Conservation (phyloP, 2,888 invertebrate genomes). For the Zele albiditarsus region DNA sequence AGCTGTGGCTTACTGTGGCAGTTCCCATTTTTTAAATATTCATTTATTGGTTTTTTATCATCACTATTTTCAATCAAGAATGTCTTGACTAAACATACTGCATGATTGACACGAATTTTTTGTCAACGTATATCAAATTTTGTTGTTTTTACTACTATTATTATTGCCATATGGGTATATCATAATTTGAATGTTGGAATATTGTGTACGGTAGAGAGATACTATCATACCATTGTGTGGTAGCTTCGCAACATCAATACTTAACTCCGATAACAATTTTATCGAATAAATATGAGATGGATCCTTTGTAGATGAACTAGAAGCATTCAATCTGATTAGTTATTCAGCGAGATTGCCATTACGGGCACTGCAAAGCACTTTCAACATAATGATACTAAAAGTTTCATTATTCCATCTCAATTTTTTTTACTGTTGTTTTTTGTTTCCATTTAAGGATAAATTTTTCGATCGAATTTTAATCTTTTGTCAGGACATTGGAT, state of each 20-base stretch:
- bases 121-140: no score
- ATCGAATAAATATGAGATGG: background rate
- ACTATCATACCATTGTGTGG: background rate
- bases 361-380: background rate
- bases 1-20: no score
- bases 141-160: no score
- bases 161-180: no score
- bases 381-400: background rate
- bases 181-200: background rate
- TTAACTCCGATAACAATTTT: background rate
- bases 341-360: background rate
- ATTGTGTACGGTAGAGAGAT: background rate
- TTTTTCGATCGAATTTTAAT: background rate
- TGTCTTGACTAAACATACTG: no score
- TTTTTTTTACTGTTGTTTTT: background rate
- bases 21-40: no score
- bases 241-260: background rate
- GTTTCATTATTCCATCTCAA: background rate
- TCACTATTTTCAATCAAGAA: no score
- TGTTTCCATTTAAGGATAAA: background rate
- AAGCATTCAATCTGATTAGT: slow-evolving; percentile 1
- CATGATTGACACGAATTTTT: no score
- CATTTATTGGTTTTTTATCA: no score
- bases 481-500: background rate
- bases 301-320: background rate